phyloP scores from a whole-genome alignment of 2,888 invertebrate species.

The Volucella bombylans region DNA sequence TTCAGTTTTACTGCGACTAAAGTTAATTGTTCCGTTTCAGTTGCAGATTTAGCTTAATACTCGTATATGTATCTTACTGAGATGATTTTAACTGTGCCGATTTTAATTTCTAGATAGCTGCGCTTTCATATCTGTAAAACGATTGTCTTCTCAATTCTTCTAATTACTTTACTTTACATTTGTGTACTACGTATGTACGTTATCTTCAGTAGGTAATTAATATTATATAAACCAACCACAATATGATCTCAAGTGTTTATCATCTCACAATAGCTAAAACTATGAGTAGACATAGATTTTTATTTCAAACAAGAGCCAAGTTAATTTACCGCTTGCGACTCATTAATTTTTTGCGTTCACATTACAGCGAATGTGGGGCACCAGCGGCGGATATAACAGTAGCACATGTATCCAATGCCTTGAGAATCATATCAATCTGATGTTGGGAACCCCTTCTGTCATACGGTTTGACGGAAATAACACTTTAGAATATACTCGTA shows the following conservation, averaged over 20 bases:
- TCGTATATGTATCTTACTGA: too few species aligned
- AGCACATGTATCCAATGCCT: conserved; percentile 4
- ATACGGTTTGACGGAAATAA: conserved; percentile 59
- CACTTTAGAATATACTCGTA: conserved; percentile 28
- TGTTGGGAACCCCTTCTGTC: conserved; percentile 30
- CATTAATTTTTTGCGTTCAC: conserved; percentile 44
- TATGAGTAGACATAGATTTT: conserved; percentile 11
- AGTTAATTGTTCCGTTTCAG: too few species aligned
- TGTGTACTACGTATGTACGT: background rate
- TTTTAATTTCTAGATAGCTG: background rate
- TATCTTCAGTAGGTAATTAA: conserved; percentile 18
- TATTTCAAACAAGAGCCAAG: conserved; percentile 35
- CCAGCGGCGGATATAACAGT: conserved; percentile 14
- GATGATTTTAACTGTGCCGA: background rate
- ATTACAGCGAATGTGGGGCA: conserved; percentile 38
- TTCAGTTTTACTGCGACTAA: too few species aligned
- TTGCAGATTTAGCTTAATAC: too few species aligned
- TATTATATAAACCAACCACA: conserved; percentile 33
- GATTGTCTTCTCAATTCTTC: conserved; percentile 1
- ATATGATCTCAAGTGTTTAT: conserved; percentile 25
- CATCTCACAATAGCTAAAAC: background rate
- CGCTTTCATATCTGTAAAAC: conserved; percentile 24
- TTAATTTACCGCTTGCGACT: conserved; percentile 54
- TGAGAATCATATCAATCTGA: conserved; percentile 8
- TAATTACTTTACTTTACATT: conserved; percentile 8